Conservation (phyloP, 1,140 invertebrate genomes). For the Phortica variegata region DNA sequence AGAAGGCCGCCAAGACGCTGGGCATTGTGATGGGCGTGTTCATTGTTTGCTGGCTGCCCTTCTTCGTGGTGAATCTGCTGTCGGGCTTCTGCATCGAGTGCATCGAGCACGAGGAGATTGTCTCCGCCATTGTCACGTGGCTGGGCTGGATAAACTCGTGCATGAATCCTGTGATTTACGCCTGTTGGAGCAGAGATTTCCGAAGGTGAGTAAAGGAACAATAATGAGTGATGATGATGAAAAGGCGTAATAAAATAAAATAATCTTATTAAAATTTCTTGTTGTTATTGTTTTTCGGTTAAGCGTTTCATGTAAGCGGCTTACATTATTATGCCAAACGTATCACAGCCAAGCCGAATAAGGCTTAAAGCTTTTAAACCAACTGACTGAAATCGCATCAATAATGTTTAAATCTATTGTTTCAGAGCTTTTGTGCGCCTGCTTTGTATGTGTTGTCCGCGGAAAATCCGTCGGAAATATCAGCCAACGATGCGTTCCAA, state of each 20-base stretch:
- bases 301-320: too few relatives aligned
- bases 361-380: too few relatives aligned
- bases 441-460: slow-evolving; percentile 77
- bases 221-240: background rate
- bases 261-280: background rate
- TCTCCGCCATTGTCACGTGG: slow-evolving; percentile 95
- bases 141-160: slow-evolving; percentile 98
- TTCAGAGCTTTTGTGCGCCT: slow-evolving; percentile 79
- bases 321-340: too few relatives aligned
- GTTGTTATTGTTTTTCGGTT: too few relatives aligned
- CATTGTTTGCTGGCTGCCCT: slow-evolving; percentile 96
- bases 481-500: slow-evolving; percentile 77
- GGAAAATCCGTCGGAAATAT: slow-evolving; percentile 72
- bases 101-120: slow-evolving; percentile 83
- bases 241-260: background rate
- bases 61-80: slow-evolving; percentile 94
- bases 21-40: slow-evolving; percentile 98
- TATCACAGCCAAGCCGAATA: too few relatives aligned
- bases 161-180: slow-evolving; percentile 97
- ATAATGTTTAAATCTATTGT: slow-evolving; percentile 31
- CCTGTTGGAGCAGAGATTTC: slow-evolving; percentile 95
- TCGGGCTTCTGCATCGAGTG: slow-evolving; percentile 87
- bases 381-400: background rate
- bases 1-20: slow-evolving; percentile 93
- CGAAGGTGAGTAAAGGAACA: slow-evolving; percentile 69